These are phyloP conservation scores for Drosophila putrida DNA, from an alignment of 2,888 invertebrate species.

Conservation along the genomic window DNA sequence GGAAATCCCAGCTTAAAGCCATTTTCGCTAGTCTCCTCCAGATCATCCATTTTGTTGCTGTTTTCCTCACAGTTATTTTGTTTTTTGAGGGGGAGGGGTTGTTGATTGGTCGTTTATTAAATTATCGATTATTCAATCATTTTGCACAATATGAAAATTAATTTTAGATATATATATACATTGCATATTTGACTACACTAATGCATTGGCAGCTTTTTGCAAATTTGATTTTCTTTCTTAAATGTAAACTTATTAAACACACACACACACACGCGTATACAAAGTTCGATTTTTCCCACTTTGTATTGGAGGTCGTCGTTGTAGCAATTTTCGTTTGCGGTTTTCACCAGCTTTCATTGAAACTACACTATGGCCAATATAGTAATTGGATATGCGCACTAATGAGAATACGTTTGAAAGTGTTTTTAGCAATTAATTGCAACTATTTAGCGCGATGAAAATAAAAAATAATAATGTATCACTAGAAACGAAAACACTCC, in stretches of 20 bases:
- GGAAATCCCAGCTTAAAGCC: slow-evolving; percentile 79
- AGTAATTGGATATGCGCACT: slow-evolving; percentile 19
- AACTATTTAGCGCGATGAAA: slow-evolving; percentile 56
- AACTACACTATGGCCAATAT: slow-evolving; percentile 24
- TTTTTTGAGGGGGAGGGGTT: not conserved
- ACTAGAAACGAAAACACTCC: slow-evolving; percentile 72
- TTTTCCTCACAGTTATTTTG: slow-evolving; percentile 5
- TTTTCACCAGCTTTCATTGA: slow-evolving; percentile 43
- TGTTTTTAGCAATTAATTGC: slow-evolving; percentile 43
- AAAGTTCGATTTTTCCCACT: slow-evolving; percentile 80
- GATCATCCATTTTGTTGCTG: slow-evolving; percentile 53
- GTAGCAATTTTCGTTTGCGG: slow-evolving; percentile 53
- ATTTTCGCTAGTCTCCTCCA: slow-evolving; percentile 78
- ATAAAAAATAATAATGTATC: slow-evolving; percentile 54
- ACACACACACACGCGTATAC: slow-evolving; percentile 50
- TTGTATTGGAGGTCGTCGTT: slow-evolving; percentile 69
- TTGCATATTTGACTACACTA: slow-evolving; percentile 30
- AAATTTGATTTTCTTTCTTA: slow-evolving; percentile 49
- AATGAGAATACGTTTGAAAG: slow-evolving; percentile 18
- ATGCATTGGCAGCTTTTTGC: slow-evolving; percentile 35
- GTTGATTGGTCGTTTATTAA: slow-evolving; percentile 42
- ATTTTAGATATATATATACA: slow-evolving; percentile 27
- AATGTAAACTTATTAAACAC: slow-evolving; percentile 58
- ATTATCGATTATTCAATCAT: slow-evolving; percentile 43
- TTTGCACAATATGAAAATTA: slow-evolving; percentile 36